phyloP scores from a whole-genome alignment of 1,140 invertebrate genomes.

The Pseudachorutes palmiensis region DNA sequence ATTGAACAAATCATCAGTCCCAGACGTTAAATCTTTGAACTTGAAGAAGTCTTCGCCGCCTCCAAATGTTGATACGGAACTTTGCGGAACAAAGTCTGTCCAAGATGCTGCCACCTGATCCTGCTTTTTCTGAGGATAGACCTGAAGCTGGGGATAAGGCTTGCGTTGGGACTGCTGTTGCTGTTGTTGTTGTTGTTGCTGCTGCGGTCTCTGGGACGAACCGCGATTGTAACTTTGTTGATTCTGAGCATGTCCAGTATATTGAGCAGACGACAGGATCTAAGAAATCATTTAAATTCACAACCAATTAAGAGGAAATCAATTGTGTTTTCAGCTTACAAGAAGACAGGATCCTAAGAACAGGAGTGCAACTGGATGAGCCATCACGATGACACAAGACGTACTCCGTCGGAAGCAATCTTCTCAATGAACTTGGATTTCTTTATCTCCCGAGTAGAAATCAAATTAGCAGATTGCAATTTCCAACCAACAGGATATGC shows the following conservation, averaged over 20 bases:
- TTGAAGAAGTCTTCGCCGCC: background rate
- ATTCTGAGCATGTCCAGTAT: background rate
- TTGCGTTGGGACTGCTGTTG: background rate
- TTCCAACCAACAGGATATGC: too few relatives aligned
- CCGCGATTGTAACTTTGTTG: background rate
- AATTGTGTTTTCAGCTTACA: background rate
- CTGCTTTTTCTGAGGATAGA: conserved; percentile 3
- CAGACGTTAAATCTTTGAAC: background rate
- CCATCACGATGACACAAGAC: background rate
- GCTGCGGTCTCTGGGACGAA: background rate
- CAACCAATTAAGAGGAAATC: background rate
- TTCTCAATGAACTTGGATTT: background rate
- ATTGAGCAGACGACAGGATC: background rate
- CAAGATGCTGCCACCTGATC: background rate
- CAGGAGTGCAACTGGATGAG: background rate
- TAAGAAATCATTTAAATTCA: background rate
- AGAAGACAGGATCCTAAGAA: background rate
- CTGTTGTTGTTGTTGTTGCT: background rate
- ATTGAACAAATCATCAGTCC: background rate
- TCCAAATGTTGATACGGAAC: background rate
- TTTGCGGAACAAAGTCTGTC: conserved; percentile 1
- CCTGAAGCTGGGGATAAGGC: background rate
- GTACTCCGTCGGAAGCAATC: background rate
- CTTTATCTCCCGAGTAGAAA: background rate
- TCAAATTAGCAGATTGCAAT: too few relatives aligned